Percentiles rank a stretch among this genome's conserved stretches.
Conservation (phyloP, 1,140 invertebrate genomes). For the Ceratosolen solmsi region DNA sequence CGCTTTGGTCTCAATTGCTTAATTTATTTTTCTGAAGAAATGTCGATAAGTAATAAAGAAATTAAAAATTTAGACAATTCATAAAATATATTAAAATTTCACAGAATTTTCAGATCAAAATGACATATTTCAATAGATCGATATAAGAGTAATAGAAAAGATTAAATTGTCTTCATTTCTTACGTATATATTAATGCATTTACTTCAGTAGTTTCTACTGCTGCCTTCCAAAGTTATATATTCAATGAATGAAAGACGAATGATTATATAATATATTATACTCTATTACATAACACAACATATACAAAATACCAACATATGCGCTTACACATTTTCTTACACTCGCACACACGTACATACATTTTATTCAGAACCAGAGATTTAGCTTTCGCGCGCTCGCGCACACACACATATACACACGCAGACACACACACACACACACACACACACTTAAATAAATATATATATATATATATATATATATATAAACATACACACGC, state of each 20-base stretch:
- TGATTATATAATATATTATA: slow-evolving; percentile 5
- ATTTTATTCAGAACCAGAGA: too few species aligned
- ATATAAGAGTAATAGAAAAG: background rate
- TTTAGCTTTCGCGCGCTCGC: too few species aligned
- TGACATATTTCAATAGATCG: background rate
- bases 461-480: too few species aligned
- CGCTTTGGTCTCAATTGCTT: background rate
- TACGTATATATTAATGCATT: slow-evolving; percentile 63
- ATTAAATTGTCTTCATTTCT: slow-evolving; percentile 55
- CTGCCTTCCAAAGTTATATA: slow-evolving; percentile 66
- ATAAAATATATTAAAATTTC: background rate
- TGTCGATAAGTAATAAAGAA: background rate
- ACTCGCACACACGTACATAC: background rate
- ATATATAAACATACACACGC: too few species aligned
- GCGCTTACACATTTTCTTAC: background rate
- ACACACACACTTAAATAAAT: too few species aligned
- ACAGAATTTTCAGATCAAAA: background rate
- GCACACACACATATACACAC: too few species aligned
- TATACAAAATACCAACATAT: background rate
- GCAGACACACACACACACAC: too few species aligned
- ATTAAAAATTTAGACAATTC: background rate
- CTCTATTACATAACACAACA: background rate
- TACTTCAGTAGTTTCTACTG: slow-evolving; percentile 68
- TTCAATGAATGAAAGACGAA: slow-evolving; percentile 37
- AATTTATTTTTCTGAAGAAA: background rate